These are phyloP conservation scores for Nasonia oneida DNA, from an alignment of 2,888 invertebrate genomes.

Conservation along the genomic window DNA sequence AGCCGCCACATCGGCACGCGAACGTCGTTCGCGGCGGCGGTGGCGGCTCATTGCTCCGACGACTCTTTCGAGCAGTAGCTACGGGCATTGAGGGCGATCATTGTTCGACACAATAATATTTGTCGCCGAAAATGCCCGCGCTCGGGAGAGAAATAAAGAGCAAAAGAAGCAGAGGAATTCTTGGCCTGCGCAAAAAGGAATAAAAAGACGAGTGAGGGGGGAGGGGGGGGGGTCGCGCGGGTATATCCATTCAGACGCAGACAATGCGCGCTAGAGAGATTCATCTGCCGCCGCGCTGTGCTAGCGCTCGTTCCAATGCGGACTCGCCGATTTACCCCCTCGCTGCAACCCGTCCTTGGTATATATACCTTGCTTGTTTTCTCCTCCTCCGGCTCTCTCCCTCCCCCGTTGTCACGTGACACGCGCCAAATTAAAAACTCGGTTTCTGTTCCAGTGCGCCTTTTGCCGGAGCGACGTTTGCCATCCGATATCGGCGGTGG, in stretches of 20 bases:
- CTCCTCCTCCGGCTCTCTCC: not conserved
- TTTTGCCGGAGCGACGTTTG: constrained; percentile 64
- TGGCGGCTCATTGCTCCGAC: constrained; percentile 63
- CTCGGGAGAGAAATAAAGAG: constrained; percentile 51
- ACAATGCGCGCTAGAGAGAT: constrained; percentile 75
- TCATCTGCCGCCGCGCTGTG: constrained; percentile 70
- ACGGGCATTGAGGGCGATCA: constrained; percentile 75
- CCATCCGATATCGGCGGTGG: constrained; percentile 55
- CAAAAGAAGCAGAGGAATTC: constrained; percentile 49
- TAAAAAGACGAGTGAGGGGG: constrained; percentile 65
- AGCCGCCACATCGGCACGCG: not conserved
- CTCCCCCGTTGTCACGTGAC: constrained; percentile 65
- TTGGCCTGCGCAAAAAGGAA: constrained; percentile 68
- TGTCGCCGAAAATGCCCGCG: constrained; percentile 76
- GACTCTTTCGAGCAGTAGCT: constrained; percentile 60
- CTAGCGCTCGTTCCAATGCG: constrained; percentile 69
- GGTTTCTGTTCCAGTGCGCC: constrained; percentile 73
- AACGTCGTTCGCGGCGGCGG: not conserved
- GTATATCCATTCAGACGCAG: constrained; percentile 75
- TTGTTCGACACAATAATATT: constrained; percentile 79
- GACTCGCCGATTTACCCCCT: constrained; percentile 65
- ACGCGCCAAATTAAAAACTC: constrained; percentile 78
- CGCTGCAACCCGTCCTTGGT: constrained; percentile 46
- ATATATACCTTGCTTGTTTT: constrained; percentile 22
- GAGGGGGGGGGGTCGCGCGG: constrained; percentile 66